Conservation (phyloP, 2,888 invertebrate genomes). For the Euspilapteryx auroguttella region DNA sequence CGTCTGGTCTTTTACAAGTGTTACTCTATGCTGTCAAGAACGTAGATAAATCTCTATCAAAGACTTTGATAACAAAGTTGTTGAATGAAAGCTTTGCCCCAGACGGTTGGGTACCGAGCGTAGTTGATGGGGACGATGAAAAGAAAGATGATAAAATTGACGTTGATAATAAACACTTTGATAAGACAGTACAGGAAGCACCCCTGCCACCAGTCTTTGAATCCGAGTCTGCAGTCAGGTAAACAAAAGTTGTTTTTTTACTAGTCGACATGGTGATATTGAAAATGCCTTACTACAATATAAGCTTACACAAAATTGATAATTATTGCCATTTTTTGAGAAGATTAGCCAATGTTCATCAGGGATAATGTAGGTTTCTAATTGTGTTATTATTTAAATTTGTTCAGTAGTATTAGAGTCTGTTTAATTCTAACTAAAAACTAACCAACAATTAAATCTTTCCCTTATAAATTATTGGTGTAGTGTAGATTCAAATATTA, state of each 20-base stretch:
- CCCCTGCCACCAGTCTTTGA: slow-evolving; percentile 65
- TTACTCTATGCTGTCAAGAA: slow-evolving; percentile 64
- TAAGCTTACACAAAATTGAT: too few relatives aligned
- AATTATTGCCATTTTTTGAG: too few relatives aligned
- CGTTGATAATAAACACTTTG: slow-evolving; percentile 13
- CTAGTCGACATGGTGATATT: background rate
- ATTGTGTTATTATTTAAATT: too few relatives aligned
- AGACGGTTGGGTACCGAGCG: slow-evolving; percentile 26
- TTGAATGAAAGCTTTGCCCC: slow-evolving; percentile 65
- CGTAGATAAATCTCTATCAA: slow-evolving; percentile 55
- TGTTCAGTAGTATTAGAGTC: too few relatives aligned
- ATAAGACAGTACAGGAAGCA: slow-evolving; percentile 7
- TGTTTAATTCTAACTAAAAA: too few relatives aligned
- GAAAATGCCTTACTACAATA: too few relatives aligned
- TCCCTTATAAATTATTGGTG: too few relatives aligned
- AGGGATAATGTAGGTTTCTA: too few relatives aligned
- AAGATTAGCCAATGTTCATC: too few relatives aligned
- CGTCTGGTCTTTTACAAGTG: slow-evolving; percentile 73
- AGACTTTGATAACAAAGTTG: slow-evolving; percentile 61
- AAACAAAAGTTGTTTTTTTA: slow-evolving; percentile 4
- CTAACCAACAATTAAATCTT: too few relatives aligned
- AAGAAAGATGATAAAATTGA: slow-evolving; percentile 13
- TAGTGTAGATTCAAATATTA: too few relatives aligned
- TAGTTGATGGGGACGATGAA: slow-evolving; percentile 19
- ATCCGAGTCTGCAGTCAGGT: slow-evolving; percentile 63